Percentiles rank a stretch among this genome's conserved stretches.
Evolutionary conservation across 2,888 invertebrate species (phyloP).

Genomic region (Drosophila tripunctata): DNA sequence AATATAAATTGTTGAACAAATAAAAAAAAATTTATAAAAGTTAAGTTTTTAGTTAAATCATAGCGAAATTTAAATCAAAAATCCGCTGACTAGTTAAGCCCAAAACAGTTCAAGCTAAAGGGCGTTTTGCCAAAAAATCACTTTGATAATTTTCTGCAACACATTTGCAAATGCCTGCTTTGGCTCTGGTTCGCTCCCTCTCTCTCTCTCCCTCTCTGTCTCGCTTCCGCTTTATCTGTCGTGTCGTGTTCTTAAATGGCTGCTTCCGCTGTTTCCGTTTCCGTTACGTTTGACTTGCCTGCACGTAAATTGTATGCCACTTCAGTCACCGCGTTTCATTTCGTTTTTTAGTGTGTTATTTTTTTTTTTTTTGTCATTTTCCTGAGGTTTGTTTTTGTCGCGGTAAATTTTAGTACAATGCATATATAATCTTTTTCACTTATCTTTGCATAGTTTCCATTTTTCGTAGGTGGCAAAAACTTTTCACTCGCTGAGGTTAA

Average conservation of each 20-base stretch:
- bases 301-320: slow-evolving; percentile 73
- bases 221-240: slow-evolving; percentile 22
- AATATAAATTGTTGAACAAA: no score
- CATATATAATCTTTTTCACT: slow-evolving; percentile 79
- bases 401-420: slow-evolving; percentile 77
- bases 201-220: not conserved
- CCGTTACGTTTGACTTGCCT: slow-evolving; percentile 73
- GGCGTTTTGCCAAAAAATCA: slow-evolving; percentile 33
- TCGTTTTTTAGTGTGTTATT: slow-evolving; percentile 3
- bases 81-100: not conserved
- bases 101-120: slow-evolving; percentile 24
- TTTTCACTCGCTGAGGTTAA: slow-evolving; percentile 72
- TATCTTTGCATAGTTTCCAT: slow-evolving; percentile 72
- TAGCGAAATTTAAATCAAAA: no score
- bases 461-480: slow-evolving; percentile 41
- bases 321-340: slow-evolving; percentile 33
- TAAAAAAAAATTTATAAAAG: no score
- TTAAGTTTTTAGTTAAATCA: no score
- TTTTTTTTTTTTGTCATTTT: not conserved
- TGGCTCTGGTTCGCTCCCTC: not conserved
- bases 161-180: not conserved
- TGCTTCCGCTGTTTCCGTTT: slow-evolving; percentile 63
- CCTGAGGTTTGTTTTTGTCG: slow-evolving; percentile 8
- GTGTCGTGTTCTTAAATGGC: slow-evolving; percentile 69
- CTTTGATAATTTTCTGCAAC: slow-evolving; percentile 26